phyloP scores from a whole-genome alignment of 2,113 vertebrate genomes.

The Spilogale gracilis region DNA sequence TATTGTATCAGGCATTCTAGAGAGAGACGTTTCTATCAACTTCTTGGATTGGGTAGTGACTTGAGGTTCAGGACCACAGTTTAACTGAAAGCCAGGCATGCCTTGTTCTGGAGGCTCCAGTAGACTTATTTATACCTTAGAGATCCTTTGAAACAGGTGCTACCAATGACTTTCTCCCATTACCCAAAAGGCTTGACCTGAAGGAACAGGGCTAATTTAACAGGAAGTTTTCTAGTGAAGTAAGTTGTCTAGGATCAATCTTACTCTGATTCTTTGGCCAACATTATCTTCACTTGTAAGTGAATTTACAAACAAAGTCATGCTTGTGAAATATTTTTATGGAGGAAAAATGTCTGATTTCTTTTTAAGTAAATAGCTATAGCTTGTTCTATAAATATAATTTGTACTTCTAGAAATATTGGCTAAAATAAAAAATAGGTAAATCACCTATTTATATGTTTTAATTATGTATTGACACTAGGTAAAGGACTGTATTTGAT shows the following conservation, averaged over 20 bases:
- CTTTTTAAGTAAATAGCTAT: constrained; percentile 26
- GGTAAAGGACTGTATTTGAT: background rate
- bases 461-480: background rate
- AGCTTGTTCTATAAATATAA: constrained; percentile 23
- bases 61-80: background rate
- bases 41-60: background rate
- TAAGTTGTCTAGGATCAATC: background rate
- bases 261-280: background rate
- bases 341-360: background rate
- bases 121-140: background rate
- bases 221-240: background rate
- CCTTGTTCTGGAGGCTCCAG: background rate
- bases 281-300: background rate
- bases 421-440: background rate
- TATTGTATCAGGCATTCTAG: background rate
- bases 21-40: background rate
- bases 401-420: constrained; percentile 48
- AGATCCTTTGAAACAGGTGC: background rate
- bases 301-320: constrained; percentile 23
- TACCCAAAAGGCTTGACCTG: background rate
- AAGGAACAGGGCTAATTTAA: background rate
- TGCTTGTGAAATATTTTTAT: constrained; percentile 17
- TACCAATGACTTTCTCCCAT: background rate
- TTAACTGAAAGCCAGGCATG: background rate
- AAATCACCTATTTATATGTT: constrained; percentile 39